Evolutionary conservation across 37 sponge, comb jelly and placozoan species (phyloP).

Genomic region (Chondrilla cf. caribensis): DNA sequence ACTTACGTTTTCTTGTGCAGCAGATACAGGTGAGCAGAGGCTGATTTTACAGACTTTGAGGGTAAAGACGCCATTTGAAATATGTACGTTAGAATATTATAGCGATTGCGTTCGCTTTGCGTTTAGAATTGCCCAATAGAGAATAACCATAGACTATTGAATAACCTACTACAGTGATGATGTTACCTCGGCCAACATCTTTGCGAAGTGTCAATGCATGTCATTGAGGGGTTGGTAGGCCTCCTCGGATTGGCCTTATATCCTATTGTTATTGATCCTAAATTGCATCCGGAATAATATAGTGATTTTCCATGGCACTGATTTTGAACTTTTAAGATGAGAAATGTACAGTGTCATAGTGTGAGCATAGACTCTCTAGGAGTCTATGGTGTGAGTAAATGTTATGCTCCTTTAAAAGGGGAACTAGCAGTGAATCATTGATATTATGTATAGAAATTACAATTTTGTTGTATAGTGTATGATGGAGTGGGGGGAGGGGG

Average conservation of each 20-base stretch:
- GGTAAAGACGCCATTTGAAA: conserved; percentile 34
- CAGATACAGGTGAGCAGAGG: conserved; percentile 47
- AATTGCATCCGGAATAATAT: conserved; percentile 56
- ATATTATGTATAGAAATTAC: not conserved
- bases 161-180: not conserved
- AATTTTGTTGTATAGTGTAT: too few species aligned
- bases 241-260: conserved; percentile 51
- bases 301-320: conserved; percentile 47
- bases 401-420: not conserved
- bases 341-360: not conserved
- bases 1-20: conserved; percentile 48
- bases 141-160: too few species aligned
- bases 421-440: not conserved
- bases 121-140: not conserved
- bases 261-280: conserved; percentile 53
- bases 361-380: too few species aligned
- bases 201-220: conserved; percentile 30
- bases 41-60: conserved; percentile 39
- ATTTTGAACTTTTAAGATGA: not conserved
- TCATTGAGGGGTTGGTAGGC: conserved; percentile 44
- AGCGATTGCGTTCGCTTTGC: not conserved
- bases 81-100: not conserved
- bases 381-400: not conserved
- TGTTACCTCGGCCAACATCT: not conserved
- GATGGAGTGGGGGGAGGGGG: too few species aligned